Evolutionary conservation across 1,140 invertebrate species (phyloP).

Genomic region (Halyomorpha halys): DNA sequence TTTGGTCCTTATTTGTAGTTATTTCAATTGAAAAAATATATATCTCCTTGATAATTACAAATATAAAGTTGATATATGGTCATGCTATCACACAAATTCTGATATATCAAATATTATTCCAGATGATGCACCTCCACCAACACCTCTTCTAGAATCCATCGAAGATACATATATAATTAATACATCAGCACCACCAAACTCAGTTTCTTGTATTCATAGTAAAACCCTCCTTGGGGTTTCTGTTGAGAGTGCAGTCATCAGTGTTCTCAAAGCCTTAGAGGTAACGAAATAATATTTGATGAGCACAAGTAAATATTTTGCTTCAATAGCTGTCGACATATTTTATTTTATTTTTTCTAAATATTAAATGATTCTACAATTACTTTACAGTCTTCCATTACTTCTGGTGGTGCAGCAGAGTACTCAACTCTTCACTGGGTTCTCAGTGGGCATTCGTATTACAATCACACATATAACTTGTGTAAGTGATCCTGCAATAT

Average conservation of each 20-base stretch:
- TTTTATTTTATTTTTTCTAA: too few relatives aligned
- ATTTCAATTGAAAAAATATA: too few relatives aligned
- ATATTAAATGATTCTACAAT: background rate
- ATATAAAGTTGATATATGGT: background rate
- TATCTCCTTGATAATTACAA: background rate
- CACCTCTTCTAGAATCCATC: conserved; percentile 32
- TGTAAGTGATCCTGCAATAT: conserved; percentile 21
- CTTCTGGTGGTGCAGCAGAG: conserved; percentile 30
- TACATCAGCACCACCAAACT: conserved; percentile 40
- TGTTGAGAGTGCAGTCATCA: conserved; percentile 41
- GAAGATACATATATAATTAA: conserved; percentile 43
- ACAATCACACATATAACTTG: conserved; percentile 28
- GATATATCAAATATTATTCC: conserved; percentile 27
- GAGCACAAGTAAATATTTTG: too few relatives aligned
- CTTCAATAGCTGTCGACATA: too few relatives aligned
- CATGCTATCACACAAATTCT: too few relatives aligned
- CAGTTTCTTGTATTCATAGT: conserved; percentile 33
- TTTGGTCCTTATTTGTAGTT: too few relatives aligned
- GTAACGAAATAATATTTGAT: conserved; percentile 30
- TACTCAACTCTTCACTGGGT: conserved; percentile 33
- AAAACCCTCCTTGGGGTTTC: conserved; percentile 38
- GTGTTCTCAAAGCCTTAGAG: conserved; percentile 41
- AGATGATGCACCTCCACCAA: conserved; percentile 36
- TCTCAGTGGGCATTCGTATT: conserved; percentile 31
- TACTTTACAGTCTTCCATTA: conserved; percentile 31